Conservation (phyloP, 2,888 invertebrate genomes). For the Tryphoninae sp. region DNA sequence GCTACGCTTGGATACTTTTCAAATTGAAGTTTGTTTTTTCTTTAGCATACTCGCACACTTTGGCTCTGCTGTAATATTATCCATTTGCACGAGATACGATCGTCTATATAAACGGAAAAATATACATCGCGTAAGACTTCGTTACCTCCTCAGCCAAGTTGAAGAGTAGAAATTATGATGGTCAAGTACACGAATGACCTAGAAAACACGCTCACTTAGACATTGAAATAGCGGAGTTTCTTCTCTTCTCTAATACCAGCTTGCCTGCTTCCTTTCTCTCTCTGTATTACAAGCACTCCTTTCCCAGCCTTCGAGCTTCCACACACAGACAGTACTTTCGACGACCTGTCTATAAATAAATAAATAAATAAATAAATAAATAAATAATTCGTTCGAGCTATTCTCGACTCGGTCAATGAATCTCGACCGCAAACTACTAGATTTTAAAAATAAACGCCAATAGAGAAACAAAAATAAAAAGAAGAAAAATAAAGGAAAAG, state of each 20-base stretch:
- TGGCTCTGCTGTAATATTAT: constrained; percentile 2
- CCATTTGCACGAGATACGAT: constrained; percentile 10
- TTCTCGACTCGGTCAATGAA: too few relatives aligned
- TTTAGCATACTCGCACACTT: not conserved
- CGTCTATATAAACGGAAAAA: not conserved
- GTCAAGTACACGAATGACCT: constrained; percentile 46
- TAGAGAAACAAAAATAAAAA: too few relatives aligned
- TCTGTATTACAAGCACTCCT: constrained; percentile 16
- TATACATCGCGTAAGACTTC: not conserved
- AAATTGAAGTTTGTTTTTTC: not conserved
- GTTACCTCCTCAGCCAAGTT: constrained; percentile 1
- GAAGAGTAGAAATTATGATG: constrained; percentile 45
- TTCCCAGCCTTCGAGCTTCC: not conserved
- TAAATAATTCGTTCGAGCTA: too few relatives aligned
- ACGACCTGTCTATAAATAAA: not conserved
- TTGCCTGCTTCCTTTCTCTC: constrained; percentile 52
- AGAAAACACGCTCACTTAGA: constrained; percentile 35
- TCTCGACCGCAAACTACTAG: too few relatives aligned
- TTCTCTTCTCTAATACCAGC: constrained; percentile 56
- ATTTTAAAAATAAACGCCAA: too few relatives aligned
- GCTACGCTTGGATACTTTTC: too few relatives aligned
- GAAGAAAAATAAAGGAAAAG: too few relatives aligned
- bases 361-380: not conserved
- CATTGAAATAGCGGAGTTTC: constrained; percentile 53
- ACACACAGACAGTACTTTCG: not conserved